phyloP scores from a whole-genome alignment of 1,140 invertebrate genomes.

The Araneus ventricosus region DNA sequence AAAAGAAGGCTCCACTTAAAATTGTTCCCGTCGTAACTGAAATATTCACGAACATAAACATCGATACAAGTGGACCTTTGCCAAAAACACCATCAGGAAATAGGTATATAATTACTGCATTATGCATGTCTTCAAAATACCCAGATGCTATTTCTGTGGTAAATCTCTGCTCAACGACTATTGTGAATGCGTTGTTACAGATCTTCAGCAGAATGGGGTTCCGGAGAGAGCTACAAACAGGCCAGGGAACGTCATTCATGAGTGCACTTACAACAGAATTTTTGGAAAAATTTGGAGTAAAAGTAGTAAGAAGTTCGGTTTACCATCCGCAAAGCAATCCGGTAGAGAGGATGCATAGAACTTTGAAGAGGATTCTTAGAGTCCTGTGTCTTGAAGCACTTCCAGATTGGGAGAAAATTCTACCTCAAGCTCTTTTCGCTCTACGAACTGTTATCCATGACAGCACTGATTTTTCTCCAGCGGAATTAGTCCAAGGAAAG shows the following conservation, averaged over 20 bases:
- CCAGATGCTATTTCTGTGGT: too few relatives aligned
- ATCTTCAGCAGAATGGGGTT: too few relatives aligned
- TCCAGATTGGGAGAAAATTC: not conserved
- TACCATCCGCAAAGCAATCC: conserved; percentile 50
- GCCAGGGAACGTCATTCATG: not conserved
- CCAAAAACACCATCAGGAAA: too few relatives aligned
- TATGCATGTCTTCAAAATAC: too few relatives aligned
- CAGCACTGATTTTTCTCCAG: not conserved
- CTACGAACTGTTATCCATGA: conserved; percentile 11
- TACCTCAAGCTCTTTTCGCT: not conserved
- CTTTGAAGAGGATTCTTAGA: conserved; percentile 34
- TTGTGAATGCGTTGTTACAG: too few relatives aligned
- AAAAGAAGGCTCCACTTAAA: too few relatives aligned
- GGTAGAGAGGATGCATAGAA: conserved; percentile 43
- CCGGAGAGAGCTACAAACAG: too few relatives aligned
- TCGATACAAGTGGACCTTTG: too few relatives aligned
- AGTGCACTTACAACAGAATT: not conserved
- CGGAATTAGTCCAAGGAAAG: conserved; percentile 52
- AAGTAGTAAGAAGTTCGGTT: not conserved
- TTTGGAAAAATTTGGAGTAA: not conserved
- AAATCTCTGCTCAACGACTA: too few relatives aligned
- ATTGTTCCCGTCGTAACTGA: too few relatives aligned
- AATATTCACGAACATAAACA: too few relatives aligned
- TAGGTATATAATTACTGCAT: too few relatives aligned
- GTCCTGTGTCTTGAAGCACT: conserved; percentile 24